phyloP scores from a whole-genome alignment of 2,113 vertebrate species.

The Aramus guarauna region DNA sequence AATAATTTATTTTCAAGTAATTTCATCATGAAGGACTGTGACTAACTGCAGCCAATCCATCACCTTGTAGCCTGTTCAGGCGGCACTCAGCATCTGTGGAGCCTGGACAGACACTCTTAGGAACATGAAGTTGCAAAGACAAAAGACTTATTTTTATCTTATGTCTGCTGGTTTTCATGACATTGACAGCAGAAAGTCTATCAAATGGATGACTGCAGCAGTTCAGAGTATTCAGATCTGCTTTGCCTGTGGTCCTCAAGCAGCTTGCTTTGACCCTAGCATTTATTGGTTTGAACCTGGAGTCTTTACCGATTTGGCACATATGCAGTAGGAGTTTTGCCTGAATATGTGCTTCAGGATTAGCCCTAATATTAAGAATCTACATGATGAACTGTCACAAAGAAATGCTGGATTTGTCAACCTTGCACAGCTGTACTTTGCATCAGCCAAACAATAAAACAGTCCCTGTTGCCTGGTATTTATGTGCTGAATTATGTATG shows the following conservation, averaged over 20 bases:
- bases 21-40: not conserved
- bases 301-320: not conserved
- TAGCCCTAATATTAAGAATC: not conserved
- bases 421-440: constrained; percentile 11
- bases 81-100: accelerated
- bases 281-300: not conserved
- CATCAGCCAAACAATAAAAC: constrained; percentile 4
- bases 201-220: not conserved
- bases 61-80: not conserved
- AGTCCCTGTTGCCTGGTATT: not conserved
- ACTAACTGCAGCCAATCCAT: not conserved
- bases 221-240: not conserved
- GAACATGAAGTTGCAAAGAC: not conserved
- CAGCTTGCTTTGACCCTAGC: not conserved
- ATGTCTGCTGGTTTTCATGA: not conserved
- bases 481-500: not conserved
- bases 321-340: not conserved
- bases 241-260: not conserved
- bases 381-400: constrained; percentile 12
- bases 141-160: not conserved
- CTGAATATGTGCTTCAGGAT: not conserved
- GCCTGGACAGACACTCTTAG: not conserved
- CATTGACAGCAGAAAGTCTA: not conserved
- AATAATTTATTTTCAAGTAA: not conserved
- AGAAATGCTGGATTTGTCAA: constrained; percentile 2